Evolutionary conservation across 2,888 invertebrate species (phyloP).

Genomic region (Sussaba pulchella): DNA sequence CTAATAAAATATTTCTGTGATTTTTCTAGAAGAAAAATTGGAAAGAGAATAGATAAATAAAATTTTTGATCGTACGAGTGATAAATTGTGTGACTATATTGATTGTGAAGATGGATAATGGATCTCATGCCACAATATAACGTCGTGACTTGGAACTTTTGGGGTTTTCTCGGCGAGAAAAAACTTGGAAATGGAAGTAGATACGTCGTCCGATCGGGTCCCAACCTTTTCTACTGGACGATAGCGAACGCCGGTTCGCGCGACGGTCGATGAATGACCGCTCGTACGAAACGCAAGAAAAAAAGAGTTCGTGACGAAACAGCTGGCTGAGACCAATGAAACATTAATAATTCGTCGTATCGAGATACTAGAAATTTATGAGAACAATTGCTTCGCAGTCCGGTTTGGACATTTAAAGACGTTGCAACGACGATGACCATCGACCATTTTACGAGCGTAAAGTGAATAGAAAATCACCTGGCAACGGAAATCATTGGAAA

Average conservation of each 20-base stretch:
- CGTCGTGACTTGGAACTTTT: background rate
- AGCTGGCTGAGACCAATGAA: constrained; percentile 58
- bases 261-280: constrained; percentile 58
- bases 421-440: background rate
- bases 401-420: constrained; percentile 32
- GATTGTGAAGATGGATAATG: too few relatives aligned
- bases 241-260: constrained; percentile 41
- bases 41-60: too few relatives aligned
- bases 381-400: background rate
- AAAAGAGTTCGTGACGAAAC: constrained; percentile 37
- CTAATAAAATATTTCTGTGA: too few relatives aligned
- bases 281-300: background rate
- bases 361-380: constrained; percentile 27
- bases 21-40: too few relatives aligned
- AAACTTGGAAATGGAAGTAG: constrained; percentile 10
- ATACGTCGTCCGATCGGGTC: constrained; percentile 49
- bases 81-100: too few relatives aligned
- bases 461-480: constrained; percentile 49
- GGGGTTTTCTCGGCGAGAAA: background rate
- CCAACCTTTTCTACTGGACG: constrained; percentile 53
- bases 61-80: too few relatives aligned
- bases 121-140: constrained; percentile 20
- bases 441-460: background rate
- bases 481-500: constrained; percentile 11
- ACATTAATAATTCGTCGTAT: constrained; percentile 55